phyloP scores from a whole-genome alignment of 2,888 invertebrate species.

The Drosophila heteroneura region DNA sequence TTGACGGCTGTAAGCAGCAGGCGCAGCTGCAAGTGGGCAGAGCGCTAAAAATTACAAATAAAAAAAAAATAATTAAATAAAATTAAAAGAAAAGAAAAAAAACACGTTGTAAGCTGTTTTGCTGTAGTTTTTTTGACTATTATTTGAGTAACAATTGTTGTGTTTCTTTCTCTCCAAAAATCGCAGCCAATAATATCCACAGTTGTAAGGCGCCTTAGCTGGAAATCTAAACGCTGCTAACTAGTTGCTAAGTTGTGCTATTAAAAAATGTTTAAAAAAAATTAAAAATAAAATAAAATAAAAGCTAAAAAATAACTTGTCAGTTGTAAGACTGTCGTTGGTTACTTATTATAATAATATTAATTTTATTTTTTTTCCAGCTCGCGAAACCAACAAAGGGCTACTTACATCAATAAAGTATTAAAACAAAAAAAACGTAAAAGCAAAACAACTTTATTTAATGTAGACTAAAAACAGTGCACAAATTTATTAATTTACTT shows the following conservation, averaged over 20 bases:
- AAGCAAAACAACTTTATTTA: neutral
- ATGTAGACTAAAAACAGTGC: neutral
- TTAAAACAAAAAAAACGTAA: neutral
- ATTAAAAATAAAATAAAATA: neutral
- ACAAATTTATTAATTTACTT: neutral
- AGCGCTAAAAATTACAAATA: neutral
- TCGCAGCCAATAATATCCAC: neutral
- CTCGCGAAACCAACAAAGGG: neutral
- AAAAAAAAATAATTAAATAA: neutral
- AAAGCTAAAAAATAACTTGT: neutral
- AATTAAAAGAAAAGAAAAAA: neutral
- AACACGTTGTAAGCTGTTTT: neutral
- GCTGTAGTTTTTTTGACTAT: neutral
- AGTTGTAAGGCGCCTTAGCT: neutral
- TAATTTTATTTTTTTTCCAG: neutral
- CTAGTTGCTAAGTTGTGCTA: neutral
- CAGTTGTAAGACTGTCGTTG: neutral
- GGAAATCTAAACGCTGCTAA: no score
- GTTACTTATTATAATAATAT: neutral
- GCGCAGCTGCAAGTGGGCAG: slow-evolving; percentile 43
- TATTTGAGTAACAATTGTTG: neutral
- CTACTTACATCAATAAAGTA: neutral
- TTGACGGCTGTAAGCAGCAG: slow-evolving; percentile 18
- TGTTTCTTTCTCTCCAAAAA: neutral
- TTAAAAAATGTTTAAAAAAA: neutral